Conservation (phyloP, 2,797 vertebrate genomes). For the Selene dorsalis region DNA sequence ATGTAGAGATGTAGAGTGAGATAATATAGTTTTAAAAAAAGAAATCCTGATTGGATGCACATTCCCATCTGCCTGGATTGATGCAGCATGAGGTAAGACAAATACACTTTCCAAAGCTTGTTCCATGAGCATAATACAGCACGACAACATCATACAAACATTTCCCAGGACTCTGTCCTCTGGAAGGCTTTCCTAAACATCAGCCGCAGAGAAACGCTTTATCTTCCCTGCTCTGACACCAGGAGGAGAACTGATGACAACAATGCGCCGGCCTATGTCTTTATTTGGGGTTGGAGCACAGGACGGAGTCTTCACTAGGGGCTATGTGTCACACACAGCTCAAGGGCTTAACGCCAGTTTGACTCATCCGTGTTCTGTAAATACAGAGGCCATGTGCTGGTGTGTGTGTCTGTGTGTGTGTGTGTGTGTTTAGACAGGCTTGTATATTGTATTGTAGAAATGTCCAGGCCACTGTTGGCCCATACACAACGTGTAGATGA, state of each 20-base stretch:
- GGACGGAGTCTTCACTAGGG: slow-evolving; percentile 56
- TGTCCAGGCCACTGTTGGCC: slow-evolving; percentile 34
- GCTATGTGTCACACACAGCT: slow-evolving; percentile 70
- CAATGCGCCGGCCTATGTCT: slow-evolving; percentile 78
- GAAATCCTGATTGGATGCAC: slow-evolving; percentile 36
- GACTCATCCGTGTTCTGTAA: slow-evolving; percentile 79
- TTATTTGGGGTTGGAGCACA: slow-evolving; percentile 84
- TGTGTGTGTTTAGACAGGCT: slow-evolving; percentile 48
- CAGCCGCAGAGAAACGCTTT: slow-evolving; percentile 61
- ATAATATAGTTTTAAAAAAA: slow-evolving; percentile 19
- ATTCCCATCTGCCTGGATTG: slow-evolving; percentile 34
- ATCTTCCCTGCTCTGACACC: slow-evolving; percentile 76
- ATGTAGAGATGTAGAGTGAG: slow-evolving; percentile 11
- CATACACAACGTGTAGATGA: slow-evolving; percentile 38
- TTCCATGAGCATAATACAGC: slow-evolving; percentile 70
- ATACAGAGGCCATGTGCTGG: slow-evolving; percentile 65
- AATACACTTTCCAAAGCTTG: slow-evolving; percentile 67
- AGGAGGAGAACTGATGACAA: slow-evolving; percentile 75
- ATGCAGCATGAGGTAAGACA: slow-evolving; percentile 50
- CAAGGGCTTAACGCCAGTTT: slow-evolving; percentile 67
- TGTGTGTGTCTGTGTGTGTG: slow-evolving; percentile 27
- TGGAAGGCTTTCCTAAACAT: slow-evolving; percentile 84
- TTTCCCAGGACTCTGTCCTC: slow-evolving; percentile 75
- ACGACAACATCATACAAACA: slow-evolving; percentile 80
- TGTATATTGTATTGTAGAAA: slow-evolving; percentile 54